Percentiles rank a stretch among this genome's conserved stretches.
phyloP scores from a whole-genome alignment of 1,140 invertebrate genomes.

The Drosophila novamexicana region DNA sequence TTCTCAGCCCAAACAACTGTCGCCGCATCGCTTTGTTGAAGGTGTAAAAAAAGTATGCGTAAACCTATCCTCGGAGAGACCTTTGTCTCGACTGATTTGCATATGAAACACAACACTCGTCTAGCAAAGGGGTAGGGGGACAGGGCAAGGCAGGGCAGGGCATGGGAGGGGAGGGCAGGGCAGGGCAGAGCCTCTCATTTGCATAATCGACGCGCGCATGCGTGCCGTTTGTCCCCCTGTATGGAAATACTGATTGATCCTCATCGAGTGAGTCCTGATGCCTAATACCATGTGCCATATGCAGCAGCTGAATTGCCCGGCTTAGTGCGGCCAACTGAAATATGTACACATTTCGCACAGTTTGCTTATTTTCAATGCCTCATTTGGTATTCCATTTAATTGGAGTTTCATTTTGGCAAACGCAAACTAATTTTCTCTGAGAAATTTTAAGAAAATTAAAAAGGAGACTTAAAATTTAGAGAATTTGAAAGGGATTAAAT shows the following conservation, averaged over 20 bases:
- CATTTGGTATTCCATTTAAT: constrained; percentile 17
- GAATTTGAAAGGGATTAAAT: too few relatives aligned
- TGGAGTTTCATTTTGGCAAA: constrained; percentile 25
- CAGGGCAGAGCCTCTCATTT: constrained; percentile 43
- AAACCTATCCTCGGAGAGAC: constrained; percentile 63
- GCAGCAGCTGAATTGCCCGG: constrained; percentile 30
- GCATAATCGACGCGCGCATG: constrained; percentile 79
- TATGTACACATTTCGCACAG: constrained; percentile 18
- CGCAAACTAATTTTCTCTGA: constrained; percentile 8
- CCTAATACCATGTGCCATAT: neutral
- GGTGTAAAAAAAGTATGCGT: constrained; percentile 78
- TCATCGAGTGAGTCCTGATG: constrained; percentile 12
- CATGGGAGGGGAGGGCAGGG: neutral
- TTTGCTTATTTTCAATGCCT: constrained; percentile 5
- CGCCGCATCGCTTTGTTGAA: constrained; percentile 50
- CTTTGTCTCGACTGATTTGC: constrained; percentile 18
- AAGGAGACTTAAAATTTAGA: too few relatives aligned
- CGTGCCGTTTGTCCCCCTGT: constrained; percentile 59
- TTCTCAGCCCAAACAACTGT: constrained; percentile 28
- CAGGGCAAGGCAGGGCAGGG: neutral
- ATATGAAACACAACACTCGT: constrained; percentile 11
- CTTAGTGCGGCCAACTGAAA: constrained; percentile 31
- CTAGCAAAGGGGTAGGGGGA: neutral
- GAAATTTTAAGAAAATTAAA: too few relatives aligned
- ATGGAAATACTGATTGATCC: constrained; percentile 28